Evolutionary conservation across 2,888 invertebrate genomes (phyloP).

Genomic region (Idaea dimidiata): DNA sequence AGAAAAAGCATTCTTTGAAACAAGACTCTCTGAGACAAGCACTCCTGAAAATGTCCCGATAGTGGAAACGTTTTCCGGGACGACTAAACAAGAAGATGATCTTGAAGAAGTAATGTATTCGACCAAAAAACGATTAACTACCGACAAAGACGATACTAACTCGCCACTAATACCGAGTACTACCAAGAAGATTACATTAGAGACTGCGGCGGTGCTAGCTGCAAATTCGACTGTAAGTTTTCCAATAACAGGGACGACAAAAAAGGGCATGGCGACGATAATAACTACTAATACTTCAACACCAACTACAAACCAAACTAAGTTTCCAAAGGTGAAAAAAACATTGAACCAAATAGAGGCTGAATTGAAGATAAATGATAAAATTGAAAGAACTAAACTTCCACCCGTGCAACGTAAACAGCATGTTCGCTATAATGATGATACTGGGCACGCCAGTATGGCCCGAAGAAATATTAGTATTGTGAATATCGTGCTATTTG

Average conservation of each 20-base stretch:
- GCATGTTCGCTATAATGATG: background rate
- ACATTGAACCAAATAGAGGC: slow-evolving; percentile 34
- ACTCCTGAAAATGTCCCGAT: too few relatives aligned
- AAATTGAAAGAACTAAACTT: slow-evolving; percentile 29
- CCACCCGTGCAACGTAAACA: slow-evolving; percentile 41
- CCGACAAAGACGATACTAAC: background rate
- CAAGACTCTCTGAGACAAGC: background rate
- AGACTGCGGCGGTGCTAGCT: slow-evolving; percentile 8
- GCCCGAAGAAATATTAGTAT: slow-evolving; percentile 29
- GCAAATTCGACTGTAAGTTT: slow-evolving; percentile 15
- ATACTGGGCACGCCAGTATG: slow-evolving; percentile 23
- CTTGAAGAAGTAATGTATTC: background rate
- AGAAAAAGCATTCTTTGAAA: background rate
- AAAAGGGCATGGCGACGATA: background rate
- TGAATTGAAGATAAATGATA: slow-evolving; percentile 19
- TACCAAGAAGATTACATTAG: background rate
- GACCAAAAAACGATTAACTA: background rate
- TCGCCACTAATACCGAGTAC: background rate
- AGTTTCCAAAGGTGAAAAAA: slow-evolving; percentile 22
- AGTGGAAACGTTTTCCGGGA: background rate
- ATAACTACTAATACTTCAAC: slow-evolving; percentile 4
- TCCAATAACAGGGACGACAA: slow-evolving; percentile 8
- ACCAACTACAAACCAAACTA: background rate
- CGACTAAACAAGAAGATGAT: background rate
- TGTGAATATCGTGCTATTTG: slow-evolving; percentile 35